phyloP scores from a whole-genome alignment of 2,797 vertebrate genomes.

The Dendrocincla fuliginosa region DNA sequence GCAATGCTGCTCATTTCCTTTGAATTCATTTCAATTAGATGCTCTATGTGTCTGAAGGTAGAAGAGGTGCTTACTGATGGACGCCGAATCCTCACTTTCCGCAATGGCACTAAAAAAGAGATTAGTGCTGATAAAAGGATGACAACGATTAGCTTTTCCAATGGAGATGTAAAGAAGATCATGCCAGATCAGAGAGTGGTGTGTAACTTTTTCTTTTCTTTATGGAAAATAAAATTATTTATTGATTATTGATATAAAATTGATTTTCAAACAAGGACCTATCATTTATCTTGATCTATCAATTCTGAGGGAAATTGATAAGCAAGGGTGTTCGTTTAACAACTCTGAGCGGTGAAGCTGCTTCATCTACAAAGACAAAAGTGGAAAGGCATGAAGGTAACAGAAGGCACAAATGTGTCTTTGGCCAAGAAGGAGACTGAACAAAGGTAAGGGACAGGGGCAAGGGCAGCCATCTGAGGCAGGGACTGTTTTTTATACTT shows the following conservation, averaged over 20 bases:
- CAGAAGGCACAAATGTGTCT: background rate
- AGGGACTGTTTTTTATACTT: background rate
- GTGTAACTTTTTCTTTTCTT: background rate
- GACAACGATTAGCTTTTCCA: constrained; percentile 68
- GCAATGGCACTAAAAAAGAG: constrained; percentile 70
- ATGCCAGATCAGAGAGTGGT: constrained; percentile 75
- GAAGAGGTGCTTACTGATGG: constrained; percentile 62
- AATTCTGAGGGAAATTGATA: background rate
- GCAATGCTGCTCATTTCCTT: background rate
- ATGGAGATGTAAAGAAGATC: constrained; percentile 77
- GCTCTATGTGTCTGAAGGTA: constrained; percentile 49
- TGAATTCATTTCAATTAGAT: background rate
- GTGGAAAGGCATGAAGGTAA: background rate
- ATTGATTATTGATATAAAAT: too few species aligned
- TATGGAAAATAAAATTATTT: background rate
- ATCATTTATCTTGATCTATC: background rate
- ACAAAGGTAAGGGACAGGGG: background rate
- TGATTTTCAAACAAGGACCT: background rate
- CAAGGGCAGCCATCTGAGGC: background rate
- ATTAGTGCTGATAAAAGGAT: constrained; percentile 67
- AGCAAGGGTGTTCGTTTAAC: background rate
- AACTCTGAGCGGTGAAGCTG: background rate
- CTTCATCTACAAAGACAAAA: background rate
- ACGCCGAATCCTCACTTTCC: constrained; percentile 41
- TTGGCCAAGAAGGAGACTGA: background rate